A percentile compares a stretch with the other conserved stretches of the same genome.
Evolutionary conservation across 1,140 invertebrate species (phyloP).

Genomic region (Agrypnia vestita): DNA sequence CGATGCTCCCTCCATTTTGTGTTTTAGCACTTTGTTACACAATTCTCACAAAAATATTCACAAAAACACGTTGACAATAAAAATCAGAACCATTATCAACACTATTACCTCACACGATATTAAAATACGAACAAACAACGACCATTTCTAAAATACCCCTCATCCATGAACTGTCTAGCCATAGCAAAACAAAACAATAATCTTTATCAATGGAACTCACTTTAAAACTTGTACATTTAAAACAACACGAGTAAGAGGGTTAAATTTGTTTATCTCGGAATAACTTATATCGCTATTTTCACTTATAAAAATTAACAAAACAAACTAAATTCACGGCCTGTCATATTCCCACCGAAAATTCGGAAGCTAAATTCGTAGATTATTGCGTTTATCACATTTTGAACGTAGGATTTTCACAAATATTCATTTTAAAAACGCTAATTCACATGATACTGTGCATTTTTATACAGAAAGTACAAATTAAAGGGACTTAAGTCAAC

Average conservation of each 20-base stretch:
- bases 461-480: constrained; percentile 38
- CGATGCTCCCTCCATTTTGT: constrained; percentile 62
- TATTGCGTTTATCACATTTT: constrained; percentile 25
- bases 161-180: constrained; percentile 3
- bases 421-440: constrained; percentile 13
- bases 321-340: constrained; percentile 33
- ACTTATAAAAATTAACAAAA: constrained; percentile 34
- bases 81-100: constrained; percentile 36
- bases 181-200: constrained; percentile 27
- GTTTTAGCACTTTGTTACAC: constrained; percentile 44
- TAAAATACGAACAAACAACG: constrained; percentile 31
- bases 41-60: constrained; percentile 38
- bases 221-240: neutral
- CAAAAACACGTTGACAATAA: constrained; percentile 9
- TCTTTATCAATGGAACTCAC: constrained; percentile 20
- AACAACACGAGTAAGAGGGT: constrained; percentile 4
- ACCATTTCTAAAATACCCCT: constrained; percentile 44
- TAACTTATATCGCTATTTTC: constrained; percentile 28
- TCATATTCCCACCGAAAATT: constrained; percentile 40
- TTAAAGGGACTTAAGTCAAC: constrained; percentile 15
- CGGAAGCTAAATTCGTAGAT: constrained; percentile 19
- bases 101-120: constrained; percentile 11
- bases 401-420: neutral
- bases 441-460: constrained; percentile 3
- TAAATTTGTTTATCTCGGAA: neutral